Conservation (phyloP, 2,113 vertebrate genomes). For the Chamaetylas fuelleborni region DNA sequence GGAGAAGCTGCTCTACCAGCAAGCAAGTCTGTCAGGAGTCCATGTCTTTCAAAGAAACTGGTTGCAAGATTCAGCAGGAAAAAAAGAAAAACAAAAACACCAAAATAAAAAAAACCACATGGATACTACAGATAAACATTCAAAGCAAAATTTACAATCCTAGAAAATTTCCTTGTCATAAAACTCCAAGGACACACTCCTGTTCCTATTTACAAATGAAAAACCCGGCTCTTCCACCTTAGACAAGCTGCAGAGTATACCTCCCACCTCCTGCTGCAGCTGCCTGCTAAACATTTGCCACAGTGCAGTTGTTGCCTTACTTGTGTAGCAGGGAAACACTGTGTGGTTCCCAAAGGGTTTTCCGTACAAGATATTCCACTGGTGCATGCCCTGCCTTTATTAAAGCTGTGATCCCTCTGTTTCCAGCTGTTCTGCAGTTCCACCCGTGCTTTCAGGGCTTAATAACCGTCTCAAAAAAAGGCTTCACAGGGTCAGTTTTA, state of each 20-base stretch:
- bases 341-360: neutral
- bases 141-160: neutral
- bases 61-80: neutral
- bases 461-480: neutral
- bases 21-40: neutral
- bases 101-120: neutral
- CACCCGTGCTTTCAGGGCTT: neutral
- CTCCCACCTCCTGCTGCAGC: neutral
- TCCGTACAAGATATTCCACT: neutral
- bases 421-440: conserved; percentile 11
- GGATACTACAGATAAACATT: neutral
- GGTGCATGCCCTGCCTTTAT: neutral
- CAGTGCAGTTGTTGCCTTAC: neutral
- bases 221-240: neutral
- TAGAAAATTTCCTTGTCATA: neutral
- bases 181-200: neutral
- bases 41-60: neutral
- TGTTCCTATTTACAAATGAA: neutral
- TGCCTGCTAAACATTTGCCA: neutral
- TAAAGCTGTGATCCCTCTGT: neutral
- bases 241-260: neutral
- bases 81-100: neutral
- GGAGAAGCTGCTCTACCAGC: neutral
- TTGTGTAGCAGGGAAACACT: neutral
- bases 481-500: neutral